phyloP scores from a whole-genome alignment of 1,140 invertebrate species.

The Bombus turneri region DNA sequence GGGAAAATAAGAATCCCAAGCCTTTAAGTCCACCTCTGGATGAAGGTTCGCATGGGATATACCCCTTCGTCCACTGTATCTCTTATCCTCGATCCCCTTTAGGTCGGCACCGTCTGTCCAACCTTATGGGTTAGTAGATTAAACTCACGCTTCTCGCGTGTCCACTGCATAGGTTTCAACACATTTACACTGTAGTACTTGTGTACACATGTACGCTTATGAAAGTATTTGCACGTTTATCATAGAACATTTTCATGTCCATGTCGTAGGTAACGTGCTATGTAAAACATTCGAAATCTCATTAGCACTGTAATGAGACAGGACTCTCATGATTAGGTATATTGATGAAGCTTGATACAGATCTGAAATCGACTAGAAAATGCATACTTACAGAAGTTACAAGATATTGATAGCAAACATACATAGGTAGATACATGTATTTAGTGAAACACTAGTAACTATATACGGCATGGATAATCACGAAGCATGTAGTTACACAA shows the following conservation, averaged over 20 bases:
- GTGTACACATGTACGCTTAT: not conserved
- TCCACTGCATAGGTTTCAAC: constrained; percentile 37
- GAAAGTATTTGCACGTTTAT: not conserved
- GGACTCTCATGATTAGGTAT: no score
- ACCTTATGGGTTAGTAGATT: constrained; percentile 69
- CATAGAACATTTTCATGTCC: not conserved
- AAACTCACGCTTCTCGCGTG: constrained; percentile 56
- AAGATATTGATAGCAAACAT: no score
- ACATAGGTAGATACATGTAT: no score
- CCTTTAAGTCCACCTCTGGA: constrained; percentile 59
- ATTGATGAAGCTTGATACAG: no score
- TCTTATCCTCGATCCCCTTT: constrained; percentile 64
- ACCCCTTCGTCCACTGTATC: constrained; percentile 46
- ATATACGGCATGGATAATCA: no score
- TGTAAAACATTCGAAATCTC: no score
- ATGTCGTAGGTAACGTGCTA: not conserved
- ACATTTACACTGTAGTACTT: not conserved
- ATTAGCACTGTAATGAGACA: no score
- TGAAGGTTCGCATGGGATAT: constrained; percentile 46
- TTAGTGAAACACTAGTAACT: no score
- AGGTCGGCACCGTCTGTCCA: constrained; percentile 47
- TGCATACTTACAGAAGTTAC: no score
- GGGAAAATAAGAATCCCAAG: constrained; percentile 77
- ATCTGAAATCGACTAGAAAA: no score
- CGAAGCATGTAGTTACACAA: no score